phyloP scores from a whole-genome alignment of 1,140 invertebrate species.

The Bicyclus anynana region DNA sequence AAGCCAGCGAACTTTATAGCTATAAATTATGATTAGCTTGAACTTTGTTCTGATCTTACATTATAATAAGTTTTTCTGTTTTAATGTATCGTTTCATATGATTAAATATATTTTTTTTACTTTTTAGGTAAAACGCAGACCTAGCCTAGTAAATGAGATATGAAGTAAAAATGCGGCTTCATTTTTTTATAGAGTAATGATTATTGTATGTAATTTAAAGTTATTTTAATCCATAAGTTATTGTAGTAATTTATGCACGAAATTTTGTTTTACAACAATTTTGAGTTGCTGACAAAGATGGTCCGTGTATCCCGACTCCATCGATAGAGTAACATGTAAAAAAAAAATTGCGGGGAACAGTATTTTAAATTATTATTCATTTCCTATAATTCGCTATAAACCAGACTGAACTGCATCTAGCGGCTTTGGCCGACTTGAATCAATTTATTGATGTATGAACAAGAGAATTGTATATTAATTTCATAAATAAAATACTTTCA shows the following conservation, averaged over 20 bases:
- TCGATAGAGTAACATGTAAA: conserved; percentile 27
- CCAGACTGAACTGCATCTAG: conserved; percentile 37
- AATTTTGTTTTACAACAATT: not conserved
- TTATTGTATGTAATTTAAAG: not conserved
- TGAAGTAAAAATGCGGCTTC: not conserved
- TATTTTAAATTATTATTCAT: conserved; percentile 19
- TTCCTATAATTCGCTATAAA: conserved; percentile 23
- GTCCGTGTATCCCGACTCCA: conserved; percentile 22
- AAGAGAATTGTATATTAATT: conserved; percentile 74
- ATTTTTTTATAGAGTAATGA: not conserved
- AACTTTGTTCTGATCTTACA: no score
- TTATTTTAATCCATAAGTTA: conserved; percentile 1
- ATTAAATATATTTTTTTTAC: not conserved
- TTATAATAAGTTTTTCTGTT: no score
- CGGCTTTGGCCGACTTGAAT: conserved; percentile 38
- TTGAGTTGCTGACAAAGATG: conserved; percentile 1
- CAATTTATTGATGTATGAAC: conserved; percentile 63
- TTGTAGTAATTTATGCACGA: conserved; percentile 3
- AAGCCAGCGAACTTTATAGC: no score
- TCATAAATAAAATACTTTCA: conserved; percentile 73
- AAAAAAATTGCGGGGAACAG: conserved; percentile 14
- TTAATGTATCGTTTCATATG: no score
- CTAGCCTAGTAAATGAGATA: not conserved
- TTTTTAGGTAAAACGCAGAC: not conserved
- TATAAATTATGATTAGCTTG: no score